Evolutionary conservation across 2,797 vertebrate species (phyloP).

Genomic region (Malacoctenus gilli): DNA sequence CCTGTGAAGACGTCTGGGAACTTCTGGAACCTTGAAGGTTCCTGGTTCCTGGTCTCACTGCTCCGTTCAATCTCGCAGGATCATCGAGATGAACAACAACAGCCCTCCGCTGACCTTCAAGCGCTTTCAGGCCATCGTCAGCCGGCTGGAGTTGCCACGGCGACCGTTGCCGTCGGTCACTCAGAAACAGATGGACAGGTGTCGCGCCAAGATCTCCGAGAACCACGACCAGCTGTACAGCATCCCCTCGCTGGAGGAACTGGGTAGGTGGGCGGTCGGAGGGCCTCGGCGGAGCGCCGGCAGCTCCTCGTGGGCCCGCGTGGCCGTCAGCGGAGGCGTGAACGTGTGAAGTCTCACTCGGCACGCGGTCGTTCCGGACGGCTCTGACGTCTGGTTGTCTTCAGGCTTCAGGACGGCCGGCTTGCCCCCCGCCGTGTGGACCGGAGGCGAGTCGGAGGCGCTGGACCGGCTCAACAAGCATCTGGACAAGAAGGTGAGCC

Average conservation of each 20-base stretch:
- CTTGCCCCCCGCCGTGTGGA: constrained; percentile 88
- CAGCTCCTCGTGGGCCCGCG: too few species aligned
- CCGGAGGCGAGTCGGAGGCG: constrained; percentile 93
- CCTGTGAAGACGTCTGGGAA: too few species aligned
- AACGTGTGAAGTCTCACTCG: too few species aligned
- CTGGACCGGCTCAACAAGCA: constrained; percentile 92
- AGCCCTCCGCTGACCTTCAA: constrained; percentile 96
- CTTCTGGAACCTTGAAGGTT: too few species aligned
- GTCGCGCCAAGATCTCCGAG: constrained; percentile 85
- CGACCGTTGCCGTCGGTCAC: constrained; percentile 87
- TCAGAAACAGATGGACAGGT: constrained; percentile 89
- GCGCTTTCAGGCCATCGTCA: constrained; percentile 95
- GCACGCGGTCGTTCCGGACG: too few species aligned
- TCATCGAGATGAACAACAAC: constrained; percentile 95
- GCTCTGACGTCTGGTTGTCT: constrained; percentile 17
- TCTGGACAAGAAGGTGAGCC: constrained; percentile 92
- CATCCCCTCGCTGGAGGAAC: constrained; percentile 93
- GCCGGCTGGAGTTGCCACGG: constrained; percentile 91
- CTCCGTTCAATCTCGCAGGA: constrained; percentile 76
- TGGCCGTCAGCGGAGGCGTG: too few species aligned
- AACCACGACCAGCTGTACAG: constrained; percentile 91
- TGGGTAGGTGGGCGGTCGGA: too few species aligned
- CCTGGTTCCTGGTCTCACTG: neutral
- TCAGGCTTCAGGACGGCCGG: constrained; percentile 89
- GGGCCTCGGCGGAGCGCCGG: too few species aligned